Evolutionary conservation across 2,888 invertebrate genomes (phyloP).

Genomic region (Octonoba sinensis): DNA sequence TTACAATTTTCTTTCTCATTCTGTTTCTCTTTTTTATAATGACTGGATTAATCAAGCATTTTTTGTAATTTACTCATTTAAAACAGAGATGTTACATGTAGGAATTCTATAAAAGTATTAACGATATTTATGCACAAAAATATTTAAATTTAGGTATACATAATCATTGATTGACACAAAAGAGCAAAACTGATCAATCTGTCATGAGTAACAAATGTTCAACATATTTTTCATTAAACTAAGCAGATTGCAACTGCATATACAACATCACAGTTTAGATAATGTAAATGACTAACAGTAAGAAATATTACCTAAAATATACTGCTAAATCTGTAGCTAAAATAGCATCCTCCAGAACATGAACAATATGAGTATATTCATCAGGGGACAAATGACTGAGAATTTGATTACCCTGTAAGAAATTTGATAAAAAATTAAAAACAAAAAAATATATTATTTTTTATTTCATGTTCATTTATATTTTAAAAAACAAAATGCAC

Average conservation of each 20-base stretch:
- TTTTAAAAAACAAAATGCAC: neutral
- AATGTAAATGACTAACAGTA: slow-evolving; percentile 4
- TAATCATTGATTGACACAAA: no score
- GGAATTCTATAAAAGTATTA: no score
- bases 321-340: slow-evolving; percentile 93
- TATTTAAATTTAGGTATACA: no score
- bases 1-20: no score
- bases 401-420: slow-evolving; percentile 84
- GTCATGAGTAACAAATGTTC: no score
- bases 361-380: slow-evolving; percentile 90
- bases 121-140: no score
- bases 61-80: no score
- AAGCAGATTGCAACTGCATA: neutral
- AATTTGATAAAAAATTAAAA: neutral
- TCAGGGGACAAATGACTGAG: slow-evolving; percentile 88
- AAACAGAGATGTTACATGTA: no score
- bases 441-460: neutral
- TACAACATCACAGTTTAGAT: neutral
- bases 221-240: neutral
- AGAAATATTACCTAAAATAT: slow-evolving; percentile 81
- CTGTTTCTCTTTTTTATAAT: no score
- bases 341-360: slow-evolving; percentile 92
- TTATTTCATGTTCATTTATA: no score
- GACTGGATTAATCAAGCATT: no score
- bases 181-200: no score